A percentile compares a stretch with the other conserved stretches of the same genome.
Evolutionary conservation across 2,888 invertebrate species (phyloP).

Genomic region (Ellobium chinense): DNA sequence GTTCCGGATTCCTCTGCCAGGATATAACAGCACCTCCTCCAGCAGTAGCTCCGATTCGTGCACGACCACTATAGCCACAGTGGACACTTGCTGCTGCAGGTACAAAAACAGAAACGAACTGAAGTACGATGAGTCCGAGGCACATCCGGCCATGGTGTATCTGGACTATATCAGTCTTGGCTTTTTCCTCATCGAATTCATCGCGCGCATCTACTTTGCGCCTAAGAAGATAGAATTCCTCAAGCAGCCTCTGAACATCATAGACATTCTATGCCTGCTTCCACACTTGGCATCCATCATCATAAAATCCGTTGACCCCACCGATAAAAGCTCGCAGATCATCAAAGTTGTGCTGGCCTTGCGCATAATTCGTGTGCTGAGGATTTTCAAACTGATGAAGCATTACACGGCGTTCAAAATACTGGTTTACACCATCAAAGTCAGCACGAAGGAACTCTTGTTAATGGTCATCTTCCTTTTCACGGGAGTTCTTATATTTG

Average conservation of each 20-base stretch:
- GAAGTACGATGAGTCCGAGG: conserved; percentile 59
- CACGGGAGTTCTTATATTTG: conserved; percentile 77
- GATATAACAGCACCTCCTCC: conserved; percentile 46
- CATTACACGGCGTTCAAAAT: conserved; percentile 78
- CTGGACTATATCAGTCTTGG: conserved; percentile 73
- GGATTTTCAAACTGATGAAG: conserved; percentile 79
- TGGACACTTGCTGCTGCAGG: conserved; percentile 49
- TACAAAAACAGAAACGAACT: conserved; percentile 21
- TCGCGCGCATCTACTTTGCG: conserved; percentile 64
- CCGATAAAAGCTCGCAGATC: conserved; percentile 63
- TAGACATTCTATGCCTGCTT: conserved; percentile 75
- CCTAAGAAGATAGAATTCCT: conserved; percentile 69
- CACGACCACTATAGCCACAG: conserved; percentile 1
- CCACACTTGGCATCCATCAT: conserved; percentile 74
- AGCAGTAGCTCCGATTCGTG: conserved; percentile 17
- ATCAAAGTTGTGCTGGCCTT: conserved; percentile 70
- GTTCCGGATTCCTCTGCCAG: conserved; percentile 69
- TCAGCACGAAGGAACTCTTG: conserved; percentile 76
- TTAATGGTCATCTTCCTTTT: conserved; percentile 77
- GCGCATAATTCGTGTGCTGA: conserved; percentile 72
- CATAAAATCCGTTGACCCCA: conserved; percentile 63
- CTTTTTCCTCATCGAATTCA: conserved; percentile 73
- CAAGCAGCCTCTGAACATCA: conserved; percentile 71
- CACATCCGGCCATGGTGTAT: conserved; percentile 69
- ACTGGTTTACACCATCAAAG: conserved; percentile 56